A percentile compares a stretch with the other conserved stretches of the same genome.
These are phyloP conservation scores for Alsophila aescularia DNA, from an alignment of 2,888 invertebrate species.

Conservation along the genomic window DNA sequence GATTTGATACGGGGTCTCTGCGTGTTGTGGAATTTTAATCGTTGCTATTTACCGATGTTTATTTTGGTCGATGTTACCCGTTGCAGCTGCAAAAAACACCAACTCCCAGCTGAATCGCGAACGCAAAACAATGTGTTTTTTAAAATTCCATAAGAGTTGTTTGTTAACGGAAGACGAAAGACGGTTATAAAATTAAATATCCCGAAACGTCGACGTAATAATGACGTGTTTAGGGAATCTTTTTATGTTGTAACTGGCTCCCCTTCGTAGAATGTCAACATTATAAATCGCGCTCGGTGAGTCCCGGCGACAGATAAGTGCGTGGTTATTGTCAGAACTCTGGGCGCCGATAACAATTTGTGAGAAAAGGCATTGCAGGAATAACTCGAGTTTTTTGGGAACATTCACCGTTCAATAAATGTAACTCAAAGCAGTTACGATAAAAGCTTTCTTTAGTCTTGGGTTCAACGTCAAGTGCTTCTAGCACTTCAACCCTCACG, in stretches of 20 bases:
- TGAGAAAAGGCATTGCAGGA: constrained; percentile 64
- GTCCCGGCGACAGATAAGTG: constrained; percentile 64
- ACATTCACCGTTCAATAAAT: constrained; percentile 49
- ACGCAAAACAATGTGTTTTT: neutral
- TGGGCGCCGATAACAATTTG: constrained; percentile 67
- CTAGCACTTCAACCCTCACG: constrained; percentile 37
- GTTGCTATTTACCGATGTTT: constrained; percentile 44
- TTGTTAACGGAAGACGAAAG: constrained; percentile 38
- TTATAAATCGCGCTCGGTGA: constrained; percentile 53
- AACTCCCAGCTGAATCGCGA: neutral
- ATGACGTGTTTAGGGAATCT: constrained; percentile 31
- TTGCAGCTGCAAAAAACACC: constrained; percentile 26
- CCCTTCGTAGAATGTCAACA: constrained; percentile 42
- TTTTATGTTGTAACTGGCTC: constrained; percentile 30
- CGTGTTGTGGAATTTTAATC: constrained; percentile 63
- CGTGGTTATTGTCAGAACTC: constrained; percentile 72
- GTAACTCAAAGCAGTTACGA: constrained; percentile 51
- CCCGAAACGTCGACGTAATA: constrained; percentile 29
- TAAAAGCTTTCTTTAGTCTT: constrained; percentile 48
- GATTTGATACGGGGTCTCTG: constrained; percentile 47
- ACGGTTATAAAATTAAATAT: constrained; percentile 35
- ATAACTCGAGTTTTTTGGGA: constrained; percentile 57
- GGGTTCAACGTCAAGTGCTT: constrained; percentile 39
- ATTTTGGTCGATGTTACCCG: constrained; percentile 22
- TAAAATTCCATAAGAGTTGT: constrained; percentile 26